Conservation (phyloP, 2,888 invertebrate genomes). For the Philhelius pedissequus region DNA sequence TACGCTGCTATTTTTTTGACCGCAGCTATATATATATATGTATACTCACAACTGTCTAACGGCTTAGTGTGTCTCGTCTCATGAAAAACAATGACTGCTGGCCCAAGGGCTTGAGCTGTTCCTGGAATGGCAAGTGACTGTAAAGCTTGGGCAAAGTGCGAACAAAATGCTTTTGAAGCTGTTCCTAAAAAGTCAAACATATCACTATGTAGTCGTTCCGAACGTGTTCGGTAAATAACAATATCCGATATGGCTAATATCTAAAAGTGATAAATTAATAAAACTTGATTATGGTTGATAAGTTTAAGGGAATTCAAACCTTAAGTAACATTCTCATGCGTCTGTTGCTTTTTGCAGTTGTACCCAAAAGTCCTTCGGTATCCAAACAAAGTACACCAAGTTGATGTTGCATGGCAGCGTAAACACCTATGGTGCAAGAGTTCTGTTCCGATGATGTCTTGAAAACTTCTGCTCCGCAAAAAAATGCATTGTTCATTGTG, state of each 20-base stretch:
- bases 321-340: conserved; percentile 85
- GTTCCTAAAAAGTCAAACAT: conserved; percentile 88
- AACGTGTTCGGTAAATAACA: conserved; percentile 87
- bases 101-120: conserved; percentile 82
- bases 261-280: conserved; percentile 72
- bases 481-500: conserved; percentile 87
- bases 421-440: conserved; percentile 89
- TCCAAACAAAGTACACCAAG: conserved; percentile 86
- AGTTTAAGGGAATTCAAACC: conserved; percentile 73
- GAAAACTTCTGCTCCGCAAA: conserved; percentile 81
- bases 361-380: conserved; percentile 88
- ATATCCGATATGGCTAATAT: conserved; percentile 90
- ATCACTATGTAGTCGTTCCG: conserved; percentile 87
- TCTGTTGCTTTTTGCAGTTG: conserved; percentile 74
- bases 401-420: conserved; percentile 86
- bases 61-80: conserved; percentile 87
- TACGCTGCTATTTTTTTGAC: too few relatives aligned
- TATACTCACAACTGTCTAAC: conserved; percentile 81
- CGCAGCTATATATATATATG: too few relatives aligned
- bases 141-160: conserved; percentile 84
- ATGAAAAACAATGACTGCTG: conserved; percentile 88
- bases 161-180: conserved; percentile 86
- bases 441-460: conserved; percentile 79
- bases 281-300: background rate
- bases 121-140: conserved; percentile 74